Percentiles rank a stretch among this genome's conserved stretches.
These are phyloP conservation scores for Squalus acanthias DNA, from an alignment of 2,797 vertebrate species.

Conservation along the genomic window DNA sequence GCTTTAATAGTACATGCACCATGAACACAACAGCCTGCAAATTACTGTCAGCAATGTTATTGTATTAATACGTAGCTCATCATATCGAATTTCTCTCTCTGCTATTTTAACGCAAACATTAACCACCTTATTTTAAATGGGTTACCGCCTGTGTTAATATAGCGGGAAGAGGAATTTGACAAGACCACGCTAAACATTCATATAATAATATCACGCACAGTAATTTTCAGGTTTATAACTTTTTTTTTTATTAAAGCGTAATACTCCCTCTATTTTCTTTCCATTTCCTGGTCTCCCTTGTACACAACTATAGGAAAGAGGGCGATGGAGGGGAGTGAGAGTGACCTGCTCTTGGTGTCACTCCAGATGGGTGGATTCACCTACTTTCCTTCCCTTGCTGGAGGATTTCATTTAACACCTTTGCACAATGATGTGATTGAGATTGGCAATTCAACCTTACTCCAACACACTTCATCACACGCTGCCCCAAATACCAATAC, in stretches of 20 bases:
- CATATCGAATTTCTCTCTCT: neutral
- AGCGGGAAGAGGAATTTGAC: neutral
- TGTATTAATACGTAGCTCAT: neutral
- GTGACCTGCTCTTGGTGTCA: neutral
- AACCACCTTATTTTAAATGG: neutral
- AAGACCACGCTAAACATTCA: neutral
- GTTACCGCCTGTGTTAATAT: neutral
- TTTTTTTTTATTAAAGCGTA: neutral
- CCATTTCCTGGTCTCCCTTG: neutral
- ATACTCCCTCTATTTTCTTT: neutral
- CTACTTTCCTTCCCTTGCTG: neutral
- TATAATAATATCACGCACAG: neutral
- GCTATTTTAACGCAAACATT: neutral
- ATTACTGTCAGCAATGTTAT: slow-evolving; percentile 12
- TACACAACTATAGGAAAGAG: neutral
- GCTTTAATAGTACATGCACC: too few species aligned
- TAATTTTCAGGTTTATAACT: neutral
- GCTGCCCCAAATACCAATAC: neutral
- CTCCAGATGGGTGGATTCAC: neutral
- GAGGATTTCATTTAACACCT: neutral
- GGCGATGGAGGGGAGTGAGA: neutral
- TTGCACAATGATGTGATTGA: neutral
- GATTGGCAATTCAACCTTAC: neutral
- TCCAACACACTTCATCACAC: neutral
- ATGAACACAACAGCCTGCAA: neutral